Conservation (phyloP, 2,797 vertebrate species). For the Pantherophis alleghaniensis region DNA sequence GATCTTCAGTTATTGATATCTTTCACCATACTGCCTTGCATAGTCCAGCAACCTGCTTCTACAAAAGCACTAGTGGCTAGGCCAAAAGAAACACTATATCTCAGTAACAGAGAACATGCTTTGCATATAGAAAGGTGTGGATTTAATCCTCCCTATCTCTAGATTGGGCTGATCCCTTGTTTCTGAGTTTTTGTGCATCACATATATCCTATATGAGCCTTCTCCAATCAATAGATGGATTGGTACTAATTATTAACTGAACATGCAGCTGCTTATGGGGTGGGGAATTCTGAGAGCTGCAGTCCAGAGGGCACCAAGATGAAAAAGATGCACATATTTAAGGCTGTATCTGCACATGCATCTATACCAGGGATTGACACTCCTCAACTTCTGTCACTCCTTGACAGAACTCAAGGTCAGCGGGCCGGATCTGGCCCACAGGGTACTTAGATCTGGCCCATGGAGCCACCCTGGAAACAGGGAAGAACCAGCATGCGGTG, state of each 20-base stretch:
- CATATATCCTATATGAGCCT: background rate
- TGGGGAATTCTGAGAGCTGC: background rate
- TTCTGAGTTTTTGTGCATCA: background rate
- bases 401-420: no score
- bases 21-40: background rate
- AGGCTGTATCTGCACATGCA: background rate
- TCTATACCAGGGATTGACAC: no score
- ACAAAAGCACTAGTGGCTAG: background rate
- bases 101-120: background rate
- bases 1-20: background rate
- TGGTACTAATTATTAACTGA: background rate
- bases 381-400: no score
- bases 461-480: no score
- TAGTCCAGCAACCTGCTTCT: background rate
- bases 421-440: fast-evolving
- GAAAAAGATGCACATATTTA: background rate
- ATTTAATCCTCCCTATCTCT: background rate
- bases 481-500: no score
- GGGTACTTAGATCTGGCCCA: no score
- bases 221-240: background rate
- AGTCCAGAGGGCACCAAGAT: background rate
- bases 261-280: background rate
- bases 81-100: background rate
- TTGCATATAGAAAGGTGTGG: background rate
- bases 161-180: background rate